Evolutionary conservation across 2,113 vertebrate genomes (phyloP).

Genomic region (Apodemus sylvaticus): DNA sequence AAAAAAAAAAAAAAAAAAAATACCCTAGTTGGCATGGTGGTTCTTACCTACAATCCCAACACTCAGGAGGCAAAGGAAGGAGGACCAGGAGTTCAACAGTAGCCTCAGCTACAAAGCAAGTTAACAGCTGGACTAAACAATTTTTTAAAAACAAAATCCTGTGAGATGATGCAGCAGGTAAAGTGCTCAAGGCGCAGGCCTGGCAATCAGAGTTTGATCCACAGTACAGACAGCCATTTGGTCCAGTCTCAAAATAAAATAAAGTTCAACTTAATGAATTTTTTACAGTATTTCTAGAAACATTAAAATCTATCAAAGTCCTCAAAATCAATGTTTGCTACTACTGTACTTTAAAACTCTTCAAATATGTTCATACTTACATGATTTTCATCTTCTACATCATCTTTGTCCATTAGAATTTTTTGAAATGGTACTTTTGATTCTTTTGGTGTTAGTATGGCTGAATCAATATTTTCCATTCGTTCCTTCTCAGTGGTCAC

Average conservation of each 20-base stretch:
- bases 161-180: background rate
- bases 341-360: background rate
- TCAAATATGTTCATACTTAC: slow-evolving; percentile 59
- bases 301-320: slow-evolving; percentile 20
- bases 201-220: slow-evolving; percentile 3
- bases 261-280: slow-evolving; percentile 27
- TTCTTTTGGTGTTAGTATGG: slow-evolving; percentile 74
- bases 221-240: background rate
- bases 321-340: background rate
- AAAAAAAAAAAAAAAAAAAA: no score
- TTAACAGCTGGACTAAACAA: background rate
- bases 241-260: background rate
- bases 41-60: background rate
- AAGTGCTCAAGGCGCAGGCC: background rate
- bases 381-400: slow-evolving; percentile 70
- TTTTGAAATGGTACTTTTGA: slow-evolving; percentile 78
- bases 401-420: slow-evolving; percentile 71
- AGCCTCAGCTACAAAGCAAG: background rate
- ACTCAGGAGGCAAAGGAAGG: background rate
- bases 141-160: background rate
- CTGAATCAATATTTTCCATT: slow-evolving; percentile 89
- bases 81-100: background rate
- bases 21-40: background rate
- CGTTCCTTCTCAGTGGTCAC: slow-evolving; percentile 93
- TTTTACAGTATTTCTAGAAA: slow-evolving; percentile 32